These are phyloP conservation scores for Mesochorus sp. DNA, from an alignment of 2,888 invertebrate genomes.

Conservation along the genomic window DNA sequence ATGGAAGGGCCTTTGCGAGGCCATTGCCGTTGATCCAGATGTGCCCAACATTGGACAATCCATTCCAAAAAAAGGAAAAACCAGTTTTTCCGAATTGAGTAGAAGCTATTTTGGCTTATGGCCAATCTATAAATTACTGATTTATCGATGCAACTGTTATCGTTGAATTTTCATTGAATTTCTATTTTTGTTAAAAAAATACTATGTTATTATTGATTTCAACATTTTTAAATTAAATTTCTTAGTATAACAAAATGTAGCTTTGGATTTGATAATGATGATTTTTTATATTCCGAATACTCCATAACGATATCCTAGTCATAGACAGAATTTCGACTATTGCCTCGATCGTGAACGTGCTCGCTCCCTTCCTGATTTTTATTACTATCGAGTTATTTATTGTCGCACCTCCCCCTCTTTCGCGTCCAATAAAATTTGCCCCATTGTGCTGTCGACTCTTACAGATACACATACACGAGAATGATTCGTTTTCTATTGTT, in stretches of 20 bases:
- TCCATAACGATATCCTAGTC: too few species aligned
- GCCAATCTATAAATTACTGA: constrained; percentile 11
- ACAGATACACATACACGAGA: constrained; percentile 45
- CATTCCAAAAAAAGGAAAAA: constrained; percentile 50
- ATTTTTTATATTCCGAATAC: too few species aligned
- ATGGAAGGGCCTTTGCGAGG: constrained; percentile 20
- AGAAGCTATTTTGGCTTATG: neutral
- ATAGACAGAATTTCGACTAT: constrained; percentile 36
- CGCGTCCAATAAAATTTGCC: constrained; percentile 69
- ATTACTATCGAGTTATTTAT: constrained; percentile 73
- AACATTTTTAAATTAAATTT: neutral
- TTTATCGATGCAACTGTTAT: neutral
- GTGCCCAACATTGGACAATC: constrained; percentile 65
- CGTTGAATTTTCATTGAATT: neutral
- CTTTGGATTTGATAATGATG: too few species aligned
- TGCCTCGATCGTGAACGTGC: constrained; percentile 20
- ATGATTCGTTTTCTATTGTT: constrained; percentile 55
- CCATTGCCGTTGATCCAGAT: constrained; percentile 65
- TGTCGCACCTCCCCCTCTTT: constrained; percentile 63
- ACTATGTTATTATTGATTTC: neutral
- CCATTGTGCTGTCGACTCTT: constrained; percentile 66
- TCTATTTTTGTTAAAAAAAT: neutral
- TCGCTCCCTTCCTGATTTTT: constrained; percentile 56
- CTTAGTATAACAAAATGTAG: neutral
- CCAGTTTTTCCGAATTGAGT: constrained; percentile 8